Percentiles rank a stretch among this genome's conserved stretches.
Evolutionary conservation across 2,888 invertebrate genomes (phyloP).

Genomic region (Dryomyza anilis): DNA sequence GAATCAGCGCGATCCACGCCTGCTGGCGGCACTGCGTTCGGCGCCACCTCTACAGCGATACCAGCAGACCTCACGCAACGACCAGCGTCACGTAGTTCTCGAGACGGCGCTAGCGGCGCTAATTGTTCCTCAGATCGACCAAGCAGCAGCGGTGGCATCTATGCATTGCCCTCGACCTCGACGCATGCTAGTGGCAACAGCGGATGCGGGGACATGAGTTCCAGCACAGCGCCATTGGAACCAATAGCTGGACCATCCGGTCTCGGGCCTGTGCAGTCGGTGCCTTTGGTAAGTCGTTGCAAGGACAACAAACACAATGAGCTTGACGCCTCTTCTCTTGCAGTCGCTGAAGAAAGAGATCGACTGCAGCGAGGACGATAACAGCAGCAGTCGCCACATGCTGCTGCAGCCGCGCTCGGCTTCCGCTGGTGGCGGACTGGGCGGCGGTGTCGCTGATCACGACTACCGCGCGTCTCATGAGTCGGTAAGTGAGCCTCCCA

Average conservation of each 20-base stretch:
- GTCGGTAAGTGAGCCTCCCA: slow-evolving; percentile 70
- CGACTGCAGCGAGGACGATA: slow-evolving; percentile 77
- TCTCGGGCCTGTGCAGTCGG: slow-evolving; percentile 85
- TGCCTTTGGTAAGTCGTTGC: slow-evolving; percentile 86
- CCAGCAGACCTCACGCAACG: slow-evolving; percentile 49
- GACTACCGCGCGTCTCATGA: slow-evolving; percentile 84
- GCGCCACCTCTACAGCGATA: slow-evolving; percentile 42
- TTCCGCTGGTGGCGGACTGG: slow-evolving; percentile 62
- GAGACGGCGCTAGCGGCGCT: slow-evolving; percentile 39
- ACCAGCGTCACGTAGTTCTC: slow-evolving; percentile 50
- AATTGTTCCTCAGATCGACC: slow-evolving; percentile 40
- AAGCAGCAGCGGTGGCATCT: slow-evolving; percentile 44
- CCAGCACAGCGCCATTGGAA: slow-evolving; percentile 44
- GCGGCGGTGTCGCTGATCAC: slow-evolving; percentile 70
- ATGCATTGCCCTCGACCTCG: slow-evolving; percentile 42
- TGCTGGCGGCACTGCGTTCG: slow-evolving; percentile 39
- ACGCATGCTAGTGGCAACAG: slow-evolving; percentile 43
- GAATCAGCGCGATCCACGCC: slow-evolving; percentile 56
- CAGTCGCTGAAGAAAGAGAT: slow-evolving; percentile 90
- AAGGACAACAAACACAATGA: no score
- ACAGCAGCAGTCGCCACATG: slow-evolving; percentile 56
- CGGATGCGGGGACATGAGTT: slow-evolving; percentile 33
- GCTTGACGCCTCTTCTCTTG: no score
- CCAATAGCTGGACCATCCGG: slow-evolving; percentile 75
- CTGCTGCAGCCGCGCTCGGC: slow-evolving; percentile 66